phyloP scores from a whole-genome alignment of 2,797 vertebrate species.

The Bradypus variegatus region DNA sequence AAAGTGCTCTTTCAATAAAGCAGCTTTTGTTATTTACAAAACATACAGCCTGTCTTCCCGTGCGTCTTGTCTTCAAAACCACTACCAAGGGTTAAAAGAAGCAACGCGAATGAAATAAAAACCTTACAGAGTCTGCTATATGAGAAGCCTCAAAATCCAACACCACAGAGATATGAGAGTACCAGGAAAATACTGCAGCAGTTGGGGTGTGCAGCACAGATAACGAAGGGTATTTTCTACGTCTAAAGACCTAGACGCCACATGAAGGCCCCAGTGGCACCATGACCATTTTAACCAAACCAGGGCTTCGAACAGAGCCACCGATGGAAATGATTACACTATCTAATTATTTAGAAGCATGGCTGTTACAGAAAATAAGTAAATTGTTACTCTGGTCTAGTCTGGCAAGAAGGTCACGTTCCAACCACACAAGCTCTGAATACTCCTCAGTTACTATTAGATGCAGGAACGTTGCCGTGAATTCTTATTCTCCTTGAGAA shows the following conservation, averaged over 20 bases:
- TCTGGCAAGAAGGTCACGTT: conserved; percentile 44
- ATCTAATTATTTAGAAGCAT: conserved; percentile 48
- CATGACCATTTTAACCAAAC: conserved; percentile 9
- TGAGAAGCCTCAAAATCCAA: conserved; percentile 49
- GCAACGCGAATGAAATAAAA: conserved; percentile 42
- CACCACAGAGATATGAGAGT: conserved; percentile 45
- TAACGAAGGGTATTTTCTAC: conserved; percentile 43
- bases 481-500: conserved; percentile 19
- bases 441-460: neutral
- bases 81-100: conserved; percentile 64
- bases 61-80: conserved; percentile 39
- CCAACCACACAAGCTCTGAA: conserved; percentile 27
- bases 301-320: conserved; percentile 31
- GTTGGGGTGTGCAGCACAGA: conserved; percentile 43
- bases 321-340: conserved; percentile 28
- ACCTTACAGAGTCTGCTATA: conserved; percentile 2
- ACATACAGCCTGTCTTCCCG: conserved; percentile 34
- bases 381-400: conserved; percentile 45
- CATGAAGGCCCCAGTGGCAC: neutral
- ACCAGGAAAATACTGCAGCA: conserved; percentile 39
- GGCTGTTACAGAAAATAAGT: neutral
- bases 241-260: conserved; percentile 38
- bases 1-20: conserved; percentile 52
- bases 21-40: conserved; percentile 52
- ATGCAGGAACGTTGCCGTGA: neutral